These are phyloP conservation scores for Steinernema feltiae DNA, from an alignment of 1,140 invertebrate genomes.

Conservation along the genomic window DNA sequence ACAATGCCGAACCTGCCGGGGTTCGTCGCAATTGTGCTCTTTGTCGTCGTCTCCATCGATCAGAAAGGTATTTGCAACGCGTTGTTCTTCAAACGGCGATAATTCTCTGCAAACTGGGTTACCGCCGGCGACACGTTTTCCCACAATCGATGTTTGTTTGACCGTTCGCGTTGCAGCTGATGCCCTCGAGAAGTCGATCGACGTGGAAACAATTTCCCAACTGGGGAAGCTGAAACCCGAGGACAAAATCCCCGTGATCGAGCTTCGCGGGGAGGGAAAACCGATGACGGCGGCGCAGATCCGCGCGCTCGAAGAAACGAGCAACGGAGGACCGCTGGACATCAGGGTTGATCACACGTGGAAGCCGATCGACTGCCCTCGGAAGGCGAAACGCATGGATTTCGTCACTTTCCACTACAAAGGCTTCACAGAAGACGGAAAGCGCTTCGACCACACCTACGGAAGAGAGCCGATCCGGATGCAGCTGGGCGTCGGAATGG, in stretches of 20 bases:
- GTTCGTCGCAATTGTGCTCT: not conserved
- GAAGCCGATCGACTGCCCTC: constrained; percentile 45
- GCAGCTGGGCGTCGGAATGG: constrained; percentile 57
- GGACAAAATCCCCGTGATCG: constrained; percentile 54
- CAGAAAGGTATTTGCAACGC: not conserved
- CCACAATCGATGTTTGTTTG: not conserved
- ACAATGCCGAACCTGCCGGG: constrained; percentile 10
- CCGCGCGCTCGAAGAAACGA: constrained; percentile 47
- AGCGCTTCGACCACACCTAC: constrained; percentile 57
- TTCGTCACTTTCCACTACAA: constrained; percentile 58
- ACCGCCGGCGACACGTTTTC: not conserved
- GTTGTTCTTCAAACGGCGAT: not conserved
- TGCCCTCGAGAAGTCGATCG: constrained; percentile 3
- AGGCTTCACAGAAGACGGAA: constrained; percentile 55
- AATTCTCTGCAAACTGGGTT: too few species aligned
- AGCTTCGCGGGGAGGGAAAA: constrained; percentile 55
- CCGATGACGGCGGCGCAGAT: constrained; percentile 57
- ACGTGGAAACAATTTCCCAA: not conserved
- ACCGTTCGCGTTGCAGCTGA: not conserved
- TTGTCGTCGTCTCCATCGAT: not conserved
- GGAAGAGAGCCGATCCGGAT: constrained; percentile 48
- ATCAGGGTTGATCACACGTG: constrained; percentile 54
- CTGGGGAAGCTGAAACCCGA: constrained; percentile 39
- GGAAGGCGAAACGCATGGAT: constrained; percentile 45
- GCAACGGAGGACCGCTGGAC: constrained; percentile 55